Evolutionary conservation across 2,797 vertebrate genomes (phyloP).

Genomic region (Amblyopsis hoosieri): DNA sequence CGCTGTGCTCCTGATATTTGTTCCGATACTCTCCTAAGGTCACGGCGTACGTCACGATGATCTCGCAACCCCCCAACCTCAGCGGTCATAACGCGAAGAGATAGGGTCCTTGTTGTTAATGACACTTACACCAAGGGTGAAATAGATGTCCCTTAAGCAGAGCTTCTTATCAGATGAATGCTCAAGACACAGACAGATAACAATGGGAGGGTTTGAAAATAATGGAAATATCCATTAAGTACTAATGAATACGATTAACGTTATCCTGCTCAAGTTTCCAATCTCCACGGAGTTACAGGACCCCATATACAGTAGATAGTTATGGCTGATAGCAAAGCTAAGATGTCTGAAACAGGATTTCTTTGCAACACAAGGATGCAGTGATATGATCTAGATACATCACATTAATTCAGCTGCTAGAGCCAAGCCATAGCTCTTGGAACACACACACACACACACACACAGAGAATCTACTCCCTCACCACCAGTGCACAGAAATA

Average conservation of each 20-base stretch:
- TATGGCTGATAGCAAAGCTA: slow-evolving; percentile 51
- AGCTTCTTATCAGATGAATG: slow-evolving; percentile 71
- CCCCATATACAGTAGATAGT: slow-evolving; percentile 47
- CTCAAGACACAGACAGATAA: slow-evolving; percentile 63
- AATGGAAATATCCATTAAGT: slow-evolving; percentile 58
- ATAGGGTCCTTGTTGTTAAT: slow-evolving; percentile 30
- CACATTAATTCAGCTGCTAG: slow-evolving; percentile 13
- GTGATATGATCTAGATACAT: slow-evolving; percentile 25
- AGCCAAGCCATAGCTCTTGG: slow-evolving; percentile 25
- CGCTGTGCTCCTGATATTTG: slow-evolving; percentile 48
- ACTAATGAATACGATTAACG: slow-evolving; percentile 76
- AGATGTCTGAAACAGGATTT: slow-evolving; percentile 19
- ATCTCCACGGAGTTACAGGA: slow-evolving; percentile 59
- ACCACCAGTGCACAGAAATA: slow-evolving; percentile 3
- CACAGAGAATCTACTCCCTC: background rate
- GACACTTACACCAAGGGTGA: slow-evolving; percentile 30
- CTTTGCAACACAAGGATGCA: slow-evolving; percentile 13
- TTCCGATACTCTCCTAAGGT: slow-evolving; percentile 51
- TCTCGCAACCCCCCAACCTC: slow-evolving; percentile 27
- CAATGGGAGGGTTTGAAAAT: slow-evolving; percentile 60
- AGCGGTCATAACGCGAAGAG: slow-evolving; percentile 27
- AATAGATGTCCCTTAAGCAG: slow-evolving; percentile 42
- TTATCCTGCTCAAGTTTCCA: slow-evolving; percentile 67
- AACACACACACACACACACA: slow-evolving; percentile 19
- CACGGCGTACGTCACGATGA: slow-evolving; percentile 37